Evolutionary conservation across 92 coral and sea anemone genomes (phyloP).

Genomic region (Epizoanthus rinbou): DNA sequence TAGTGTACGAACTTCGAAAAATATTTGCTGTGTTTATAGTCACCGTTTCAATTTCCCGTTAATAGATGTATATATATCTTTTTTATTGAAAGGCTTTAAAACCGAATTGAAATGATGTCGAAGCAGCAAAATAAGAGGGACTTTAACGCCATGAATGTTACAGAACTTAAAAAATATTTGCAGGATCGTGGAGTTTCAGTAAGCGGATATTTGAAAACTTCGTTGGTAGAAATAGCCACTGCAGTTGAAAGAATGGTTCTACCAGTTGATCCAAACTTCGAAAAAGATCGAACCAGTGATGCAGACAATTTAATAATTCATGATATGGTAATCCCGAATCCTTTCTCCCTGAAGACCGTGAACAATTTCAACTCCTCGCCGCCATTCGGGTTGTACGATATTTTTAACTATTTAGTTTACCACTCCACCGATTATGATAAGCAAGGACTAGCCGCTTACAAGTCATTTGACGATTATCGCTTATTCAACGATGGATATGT

Average conservation of each 20-base stretch:
- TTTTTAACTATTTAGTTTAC: slow-evolving; percentile 61
- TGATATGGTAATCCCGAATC: slow-evolving; percentile 57
- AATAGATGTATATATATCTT: slow-evolving; percentile 21
- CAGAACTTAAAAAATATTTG: slow-evolving; percentile 54
- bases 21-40: slow-evolving; percentile 2
- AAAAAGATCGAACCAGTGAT: slow-evolving; percentile 53
- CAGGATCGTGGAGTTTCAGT: slow-evolving; percentile 58
- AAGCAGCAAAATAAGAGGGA: slow-evolving; percentile 39
- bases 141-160: slow-evolving; percentile 52
- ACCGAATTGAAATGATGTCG: slow-evolving; percentile 20
- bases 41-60: slow-evolving; percentile 37
- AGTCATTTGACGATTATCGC: slow-evolving; percentile 70
- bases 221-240: slow-evolving; percentile 38
- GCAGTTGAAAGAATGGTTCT: slow-evolving; percentile 44
- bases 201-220: slow-evolving; percentile 51
- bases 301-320: slow-evolving; percentile 52
- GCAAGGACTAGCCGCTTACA: slow-evolving; percentile 70
- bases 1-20: slow-evolving; percentile 2
- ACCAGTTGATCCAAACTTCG: slow-evolving; percentile 18
- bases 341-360: slow-evolving; percentile 54
- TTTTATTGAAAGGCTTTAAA: slow-evolving; percentile 23
- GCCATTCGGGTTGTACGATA: slow-evolving; percentile 66
- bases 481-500: slow-evolving; percentile 65
- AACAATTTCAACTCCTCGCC: slow-evolving; percentile 63
- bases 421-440: slow-evolving; percentile 66